These are phyloP conservation scores for Galleria mellonella DNA, from an alignment of 1,140 invertebrate genomes.

Conservation along the genomic window DNA sequence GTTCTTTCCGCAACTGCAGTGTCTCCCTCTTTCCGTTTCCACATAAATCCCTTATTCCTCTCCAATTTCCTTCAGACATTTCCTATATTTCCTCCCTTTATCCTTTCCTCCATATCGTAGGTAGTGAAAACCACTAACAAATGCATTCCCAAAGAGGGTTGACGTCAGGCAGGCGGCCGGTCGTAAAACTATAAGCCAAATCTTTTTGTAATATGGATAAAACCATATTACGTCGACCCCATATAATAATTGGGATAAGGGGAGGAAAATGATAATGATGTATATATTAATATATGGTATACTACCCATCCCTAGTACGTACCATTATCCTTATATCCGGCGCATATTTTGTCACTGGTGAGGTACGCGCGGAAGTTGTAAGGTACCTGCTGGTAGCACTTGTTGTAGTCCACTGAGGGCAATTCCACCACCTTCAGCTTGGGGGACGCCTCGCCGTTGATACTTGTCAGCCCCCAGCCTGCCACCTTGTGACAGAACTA, in stretches of 20 bases:
- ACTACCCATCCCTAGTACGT: constrained; percentile 7
- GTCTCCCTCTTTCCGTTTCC: too few species aligned
- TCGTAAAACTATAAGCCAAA: too few species aligned
- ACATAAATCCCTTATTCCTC: too few species aligned
- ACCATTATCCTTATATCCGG: constrained; percentile 39
- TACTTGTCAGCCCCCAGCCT: constrained; percentile 48
- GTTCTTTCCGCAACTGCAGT: too few species aligned
- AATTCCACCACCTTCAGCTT: constrained; percentile 34
- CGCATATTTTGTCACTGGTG: constrained; percentile 51
- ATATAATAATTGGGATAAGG: too few species aligned
- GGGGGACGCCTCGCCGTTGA: constrained; percentile 19
- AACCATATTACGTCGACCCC: too few species aligned
- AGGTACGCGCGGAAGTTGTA: constrained; percentile 31
- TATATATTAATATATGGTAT: background rate
- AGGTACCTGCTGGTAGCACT: constrained; percentile 23
- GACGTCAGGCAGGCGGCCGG: too few species aligned
- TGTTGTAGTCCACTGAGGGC: constrained; percentile 25
- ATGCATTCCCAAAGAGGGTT: too few species aligned
- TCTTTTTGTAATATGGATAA: too few species aligned
- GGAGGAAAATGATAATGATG: background rate
- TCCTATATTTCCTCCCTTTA: background rate
- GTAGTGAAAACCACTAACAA: too few species aligned
- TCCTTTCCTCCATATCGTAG: too few species aligned
- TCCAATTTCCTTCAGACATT: background rate
- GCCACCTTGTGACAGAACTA: constrained; percentile 31